A percentile compares a stretch with the other conserved stretches of the same genome.
These are phyloP conservation scores for Pteronura brasiliensis DNA, from an alignment of 2,113 vertebrate species.

Conservation along the genomic window DNA sequence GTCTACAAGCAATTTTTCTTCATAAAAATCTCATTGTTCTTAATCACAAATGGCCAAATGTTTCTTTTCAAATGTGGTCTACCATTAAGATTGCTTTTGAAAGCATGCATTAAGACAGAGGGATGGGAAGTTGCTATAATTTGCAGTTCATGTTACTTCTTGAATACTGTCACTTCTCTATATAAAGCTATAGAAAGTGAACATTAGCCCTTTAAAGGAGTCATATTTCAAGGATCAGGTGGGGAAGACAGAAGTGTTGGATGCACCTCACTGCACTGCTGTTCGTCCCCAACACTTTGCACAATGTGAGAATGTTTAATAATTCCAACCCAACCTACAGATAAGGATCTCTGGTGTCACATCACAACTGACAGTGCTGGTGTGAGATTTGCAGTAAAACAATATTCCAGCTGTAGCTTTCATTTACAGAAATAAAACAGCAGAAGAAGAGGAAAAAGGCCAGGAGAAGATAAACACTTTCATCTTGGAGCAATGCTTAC, in stretches of 20 bases:
- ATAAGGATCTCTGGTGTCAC: slow-evolving; percentile 89
- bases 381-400: slow-evolving; percentile 88
- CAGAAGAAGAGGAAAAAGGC: slow-evolving; percentile 77
- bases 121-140: slow-evolving; percentile 71
- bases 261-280: slow-evolving; percentile 86
- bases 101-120: slow-evolving; percentile 65
- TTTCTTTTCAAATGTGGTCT: slow-evolving; percentile 54
- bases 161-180: slow-evolving; percentile 78
- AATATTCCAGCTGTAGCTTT: slow-evolving; percentile 89
- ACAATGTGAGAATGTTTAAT: slow-evolving; percentile 90
- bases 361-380: slow-evolving; percentile 85
- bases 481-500: slow-evolving; percentile 75
- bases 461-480: slow-evolving; percentile 84
- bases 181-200: slow-evolving; percentile 79
- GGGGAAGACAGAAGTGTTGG: slow-evolving; percentile 86
- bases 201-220: slow-evolving; percentile 85
- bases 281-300: slow-evolving; percentile 87
- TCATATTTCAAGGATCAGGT: slow-evolving; percentile 86
- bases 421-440: slow-evolving; percentile 86
- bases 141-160: slow-evolving; percentile 78
- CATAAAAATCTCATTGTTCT: slow-evolving; percentile 56
- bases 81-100: slow-evolving; percentile 57
- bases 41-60: slow-evolving; percentile 49
- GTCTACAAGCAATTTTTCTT: slow-evolving; percentile 42
- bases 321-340: slow-evolving; percentile 85